A percentile compares a stretch with the other conserved stretches of the same genome.
Conservation (phyloP, 1,140 invertebrate species). For the Drosophila baimaii region DNA sequence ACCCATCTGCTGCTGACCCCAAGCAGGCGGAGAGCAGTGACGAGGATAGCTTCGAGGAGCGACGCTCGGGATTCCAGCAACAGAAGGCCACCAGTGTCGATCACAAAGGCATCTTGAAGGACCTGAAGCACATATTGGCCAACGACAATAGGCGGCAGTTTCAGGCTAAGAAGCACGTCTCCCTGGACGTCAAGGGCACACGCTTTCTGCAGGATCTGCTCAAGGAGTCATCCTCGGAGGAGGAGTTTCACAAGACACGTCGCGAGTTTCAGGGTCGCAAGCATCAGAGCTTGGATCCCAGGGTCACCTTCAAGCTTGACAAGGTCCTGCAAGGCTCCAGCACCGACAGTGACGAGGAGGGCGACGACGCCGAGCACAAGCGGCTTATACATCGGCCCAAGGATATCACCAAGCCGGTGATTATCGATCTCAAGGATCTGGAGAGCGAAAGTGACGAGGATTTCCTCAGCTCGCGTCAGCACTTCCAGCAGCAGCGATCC, state of each 20-base stretch:
- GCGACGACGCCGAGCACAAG: slow-evolving; percentile 79
- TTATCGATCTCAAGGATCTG: slow-evolving; percentile 83
- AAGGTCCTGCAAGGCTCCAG: slow-evolving; percentile 79
- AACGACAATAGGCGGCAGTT: slow-evolving; percentile 80
- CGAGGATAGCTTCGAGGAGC: slow-evolving; percentile 83
- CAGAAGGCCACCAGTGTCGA: slow-evolving; percentile 82
- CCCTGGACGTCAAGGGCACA: slow-evolving; percentile 80
- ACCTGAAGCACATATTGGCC: slow-evolving; percentile 74
- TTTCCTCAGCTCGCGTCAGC: slow-evolving; percentile 68
- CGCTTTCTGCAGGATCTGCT: slow-evolving; percentile 75
- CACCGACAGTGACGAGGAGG: slow-evolving; percentile 81
- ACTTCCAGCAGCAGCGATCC: slow-evolving; percentile 80
- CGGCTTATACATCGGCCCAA: slow-evolving; percentile 78
- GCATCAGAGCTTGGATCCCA: slow-evolving; percentile 82
- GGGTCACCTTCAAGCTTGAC: slow-evolving; percentile 82
- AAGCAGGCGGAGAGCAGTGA: slow-evolving; percentile 71
- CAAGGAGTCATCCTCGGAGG: slow-evolving; percentile 81
- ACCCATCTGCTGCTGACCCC: slow-evolving; percentile 13
- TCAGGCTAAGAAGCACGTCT: slow-evolving; percentile 84
- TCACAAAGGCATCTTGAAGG: slow-evolving; percentile 84
- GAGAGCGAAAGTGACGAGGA: slow-evolving; percentile 84
- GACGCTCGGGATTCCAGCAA: slow-evolving; percentile 79
- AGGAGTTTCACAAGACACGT: slow-evolving; percentile 80
- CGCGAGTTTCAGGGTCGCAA: slow-evolving; percentile 83
- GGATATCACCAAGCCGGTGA: slow-evolving; percentile 83